Percentiles rank a stretch among this genome's conserved stretches.
phyloP scores from a whole-genome alignment of 2,888 invertebrate species.

The Dasypolia templi region DNA sequence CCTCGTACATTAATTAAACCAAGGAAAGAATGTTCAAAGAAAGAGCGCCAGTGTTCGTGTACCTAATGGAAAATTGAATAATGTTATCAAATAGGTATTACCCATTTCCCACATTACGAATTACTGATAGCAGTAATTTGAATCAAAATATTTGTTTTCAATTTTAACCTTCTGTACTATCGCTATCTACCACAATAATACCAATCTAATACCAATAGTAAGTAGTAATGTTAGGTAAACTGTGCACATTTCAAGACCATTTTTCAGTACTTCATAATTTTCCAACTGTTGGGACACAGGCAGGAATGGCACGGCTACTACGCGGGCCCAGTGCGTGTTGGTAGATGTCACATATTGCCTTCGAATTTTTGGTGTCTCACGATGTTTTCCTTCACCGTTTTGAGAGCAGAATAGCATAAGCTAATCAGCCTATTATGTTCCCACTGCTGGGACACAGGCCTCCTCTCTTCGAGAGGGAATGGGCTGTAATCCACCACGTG shows the following conservation, averaged over 20 bases:
- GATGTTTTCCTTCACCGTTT: too few relatives aligned
- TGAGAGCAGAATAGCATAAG: too few relatives aligned
- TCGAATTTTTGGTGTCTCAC: too few relatives aligned
- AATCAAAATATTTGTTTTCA: constrained; percentile 34
- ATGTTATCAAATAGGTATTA: constrained; percentile 19
- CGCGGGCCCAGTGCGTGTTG: too few relatives aligned
- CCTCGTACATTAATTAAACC: neutral
- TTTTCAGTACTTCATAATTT: neutral
- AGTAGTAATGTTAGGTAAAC: neutral
- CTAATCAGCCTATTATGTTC: neutral
- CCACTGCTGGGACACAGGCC: too few relatives aligned
- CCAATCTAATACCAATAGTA: neutral
- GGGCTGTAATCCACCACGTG: neutral
- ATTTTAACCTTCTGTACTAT: neutral
- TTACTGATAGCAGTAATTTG: constrained; percentile 21
- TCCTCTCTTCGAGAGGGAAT: too few relatives aligned
- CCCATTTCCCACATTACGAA: constrained; percentile 16
- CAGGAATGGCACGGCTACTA: too few relatives aligned
- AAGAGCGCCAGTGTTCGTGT: neutral
- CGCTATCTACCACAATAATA: neutral
- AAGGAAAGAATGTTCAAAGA: neutral
- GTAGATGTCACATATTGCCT: too few relatives aligned
- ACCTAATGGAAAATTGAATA: neutral
- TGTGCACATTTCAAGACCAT: neutral
- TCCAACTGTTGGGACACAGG: too few relatives aligned